Evolutionary conservation across 2,888 invertebrate genomes (phyloP).

Genomic region (Imbricaverruca yamaguchii): DNA sequence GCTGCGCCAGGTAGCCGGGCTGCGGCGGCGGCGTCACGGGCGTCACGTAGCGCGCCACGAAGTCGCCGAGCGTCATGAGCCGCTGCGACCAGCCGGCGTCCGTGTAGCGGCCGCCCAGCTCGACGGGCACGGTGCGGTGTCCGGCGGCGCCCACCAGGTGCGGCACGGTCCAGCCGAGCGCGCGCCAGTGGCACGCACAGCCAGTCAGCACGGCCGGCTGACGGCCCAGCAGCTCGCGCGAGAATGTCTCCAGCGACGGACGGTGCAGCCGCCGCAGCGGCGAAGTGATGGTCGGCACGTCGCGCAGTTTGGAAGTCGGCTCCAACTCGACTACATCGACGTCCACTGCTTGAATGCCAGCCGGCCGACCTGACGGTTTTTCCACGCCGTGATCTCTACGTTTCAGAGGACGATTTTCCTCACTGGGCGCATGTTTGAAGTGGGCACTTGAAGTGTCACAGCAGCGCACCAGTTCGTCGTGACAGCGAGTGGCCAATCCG

Average conservation of each 20-base stretch:
- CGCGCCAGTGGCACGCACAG: constrained; percentile 81
- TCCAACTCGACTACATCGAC: background rate
- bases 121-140: constrained; percentile 83
- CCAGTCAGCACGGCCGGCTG: constrained; percentile 63
- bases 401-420: background rate
- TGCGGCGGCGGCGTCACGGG: constrained; percentile 42
- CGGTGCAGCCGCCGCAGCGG: constrained; percentile 44
- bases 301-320: background rate
- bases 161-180: constrained; percentile 65
- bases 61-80: constrained; percentile 76
- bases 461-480: background rate
- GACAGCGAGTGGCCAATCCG: constrained; percentile 33
- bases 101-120: constrained; percentile 88
- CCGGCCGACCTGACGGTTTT: background rate
- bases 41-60: constrained; percentile 57
- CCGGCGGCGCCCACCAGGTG: constrained; percentile 72
- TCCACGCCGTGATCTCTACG: background rate
- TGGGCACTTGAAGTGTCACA: background rate
- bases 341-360: too few relatives aligned
- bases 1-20: constrained; percentile 86
- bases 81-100: constrained; percentile 89
- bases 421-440: too few relatives aligned
- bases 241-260: constrained; percentile 63
- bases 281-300: background rate
- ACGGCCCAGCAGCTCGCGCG: constrained; percentile 48